phyloP scores from a whole-genome alignment of 2,888 invertebrate species.

The Drosophila barbarae region DNA sequence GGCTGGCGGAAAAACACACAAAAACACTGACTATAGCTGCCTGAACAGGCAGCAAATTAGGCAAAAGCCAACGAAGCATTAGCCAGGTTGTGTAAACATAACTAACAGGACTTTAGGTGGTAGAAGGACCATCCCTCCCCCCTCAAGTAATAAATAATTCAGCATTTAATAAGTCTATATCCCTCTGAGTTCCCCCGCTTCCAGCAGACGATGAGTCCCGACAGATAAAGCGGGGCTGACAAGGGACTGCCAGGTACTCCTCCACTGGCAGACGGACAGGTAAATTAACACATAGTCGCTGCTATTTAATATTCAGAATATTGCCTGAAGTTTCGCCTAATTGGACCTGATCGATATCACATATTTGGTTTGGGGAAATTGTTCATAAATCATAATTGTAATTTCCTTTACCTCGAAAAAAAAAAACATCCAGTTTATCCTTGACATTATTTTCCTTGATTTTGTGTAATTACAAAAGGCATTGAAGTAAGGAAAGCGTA shows the following conservation, averaged over 20 bases:
- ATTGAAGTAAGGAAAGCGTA: neutral
- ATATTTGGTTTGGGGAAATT: conserved; percentile 10
- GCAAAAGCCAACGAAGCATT: conserved; percentile 38
- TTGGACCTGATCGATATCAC: conserved; percentile 16
- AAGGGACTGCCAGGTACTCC: neutral
- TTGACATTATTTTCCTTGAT: neutral
- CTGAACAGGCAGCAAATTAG: conserved; percentile 32
- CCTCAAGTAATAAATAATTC: conserved; percentile 39
- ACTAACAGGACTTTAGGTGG: neutral
- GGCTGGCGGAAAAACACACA: conserved; percentile 4
- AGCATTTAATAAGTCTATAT: conserved; percentile 40
- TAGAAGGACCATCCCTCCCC: conserved; percentile 5
- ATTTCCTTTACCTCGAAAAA: neutral
- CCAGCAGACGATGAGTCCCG: conserved; percentile 10
- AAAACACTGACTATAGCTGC: conserved; percentile 22
- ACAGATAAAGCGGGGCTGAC: conserved; percentile 25
- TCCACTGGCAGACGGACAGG: neutral
- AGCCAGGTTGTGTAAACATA: conserved; percentile 42
- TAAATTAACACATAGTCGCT: conserved; percentile 37
- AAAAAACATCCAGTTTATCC: neutral
- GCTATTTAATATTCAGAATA: neutral
- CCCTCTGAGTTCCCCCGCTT: neutral
- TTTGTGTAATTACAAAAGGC: neutral
- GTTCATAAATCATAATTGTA: conserved; percentile 5
- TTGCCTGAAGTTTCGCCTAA: conserved; percentile 13